A percentile compares a stretch with the other conserved stretches of the same genome.
Conservation (phyloP, 2,113 vertebrate species). For the Cyprinus carpio region DNA sequence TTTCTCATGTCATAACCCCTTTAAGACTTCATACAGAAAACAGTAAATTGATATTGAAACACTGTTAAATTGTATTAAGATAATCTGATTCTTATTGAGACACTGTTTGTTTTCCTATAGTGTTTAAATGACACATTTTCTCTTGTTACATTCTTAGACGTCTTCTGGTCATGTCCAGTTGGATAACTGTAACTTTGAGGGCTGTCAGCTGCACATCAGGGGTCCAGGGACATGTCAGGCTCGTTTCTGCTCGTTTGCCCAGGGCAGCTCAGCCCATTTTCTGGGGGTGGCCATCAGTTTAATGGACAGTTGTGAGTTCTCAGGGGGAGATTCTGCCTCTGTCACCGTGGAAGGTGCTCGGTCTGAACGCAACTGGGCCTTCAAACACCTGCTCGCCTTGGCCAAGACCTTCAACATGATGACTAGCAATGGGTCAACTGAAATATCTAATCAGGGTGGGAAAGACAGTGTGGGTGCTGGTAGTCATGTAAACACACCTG, state of each 20-base stretch:
- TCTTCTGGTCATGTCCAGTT: slow-evolving; percentile 87
- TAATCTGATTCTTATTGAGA: not conserved
- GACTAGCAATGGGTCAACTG: slow-evolving; percentile 38
- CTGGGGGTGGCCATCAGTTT: slow-evolving; percentile 82
- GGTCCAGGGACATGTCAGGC: slow-evolving; percentile 88
- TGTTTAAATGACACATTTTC: not conserved
- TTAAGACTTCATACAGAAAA: not conserved
- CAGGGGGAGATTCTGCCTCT: slow-evolving; percentile 85
- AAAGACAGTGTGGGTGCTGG: slow-evolving; percentile 17
- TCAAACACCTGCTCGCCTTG: slow-evolving; percentile 81
- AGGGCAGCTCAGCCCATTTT: slow-evolving; percentile 82
- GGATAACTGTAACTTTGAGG: slow-evolving; percentile 90
- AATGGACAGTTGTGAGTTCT: slow-evolving; percentile 90
- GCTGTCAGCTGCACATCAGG: slow-evolving; percentile 84
- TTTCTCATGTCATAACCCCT: too few relatives aligned
- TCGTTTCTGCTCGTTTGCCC: slow-evolving; percentile 89
- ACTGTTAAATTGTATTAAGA: not conserved
- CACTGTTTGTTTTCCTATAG: not conserved
- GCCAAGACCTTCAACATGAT: slow-evolving; percentile 73
- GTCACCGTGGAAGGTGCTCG: slow-evolving; percentile 87
- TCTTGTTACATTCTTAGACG: slow-evolving; percentile 69
- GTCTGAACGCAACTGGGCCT: slow-evolving; percentile 88
- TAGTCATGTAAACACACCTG: slow-evolving; percentile 33
- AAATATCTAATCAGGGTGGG: slow-evolving; percentile 26
- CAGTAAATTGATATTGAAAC: not conserved